A percentile compares a stretch with the other conserved stretches of the same genome.
phyloP scores from a whole-genome alignment of 2,797 vertebrate species.

The Lepus oiostolus region DNA sequence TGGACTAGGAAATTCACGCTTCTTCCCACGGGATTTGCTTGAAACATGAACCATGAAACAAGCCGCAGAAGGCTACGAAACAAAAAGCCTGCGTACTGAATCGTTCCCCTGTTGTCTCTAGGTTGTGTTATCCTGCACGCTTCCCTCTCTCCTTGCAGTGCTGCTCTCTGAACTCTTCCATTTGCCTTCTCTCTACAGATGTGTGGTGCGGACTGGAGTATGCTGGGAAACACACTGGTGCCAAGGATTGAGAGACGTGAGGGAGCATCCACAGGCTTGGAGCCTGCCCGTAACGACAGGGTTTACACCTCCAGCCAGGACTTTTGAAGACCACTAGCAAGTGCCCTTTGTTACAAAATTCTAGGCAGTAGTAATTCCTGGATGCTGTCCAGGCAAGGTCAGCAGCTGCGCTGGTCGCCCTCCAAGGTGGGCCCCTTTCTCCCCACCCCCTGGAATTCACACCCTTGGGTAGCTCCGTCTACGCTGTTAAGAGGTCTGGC shows the following conservation, averaged over 20 bases:
- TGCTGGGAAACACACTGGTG: accelerated
- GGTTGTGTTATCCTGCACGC: neutral
- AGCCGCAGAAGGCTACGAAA: neutral
- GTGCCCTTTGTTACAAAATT: neutral
- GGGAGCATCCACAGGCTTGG: neutral
- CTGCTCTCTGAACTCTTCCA: neutral
- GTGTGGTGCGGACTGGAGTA: accelerated
- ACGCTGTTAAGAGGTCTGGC: neutral
- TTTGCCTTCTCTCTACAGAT: neutral
- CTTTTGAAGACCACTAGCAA: neutral
- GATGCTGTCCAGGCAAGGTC: neutral
- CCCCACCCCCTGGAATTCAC: neutral
- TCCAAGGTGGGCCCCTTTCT: neutral
- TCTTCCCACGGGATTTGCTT: neutral
- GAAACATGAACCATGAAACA: neutral
- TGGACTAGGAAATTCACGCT: neutral
- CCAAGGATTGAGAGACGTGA: accelerated
- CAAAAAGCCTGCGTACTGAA: neutral
- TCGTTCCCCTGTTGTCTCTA: neutral
- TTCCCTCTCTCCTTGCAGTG: neutral
- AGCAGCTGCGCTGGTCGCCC: accelerated
- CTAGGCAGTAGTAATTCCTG: neutral
- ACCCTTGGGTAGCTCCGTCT: neutral
- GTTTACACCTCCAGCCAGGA: neutral
- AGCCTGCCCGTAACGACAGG: neutral